These are phyloP conservation scores for Blastobasis lacticolella DNA, from an alignment of 2,888 invertebrate species.

Conservation along the genomic window DNA sequence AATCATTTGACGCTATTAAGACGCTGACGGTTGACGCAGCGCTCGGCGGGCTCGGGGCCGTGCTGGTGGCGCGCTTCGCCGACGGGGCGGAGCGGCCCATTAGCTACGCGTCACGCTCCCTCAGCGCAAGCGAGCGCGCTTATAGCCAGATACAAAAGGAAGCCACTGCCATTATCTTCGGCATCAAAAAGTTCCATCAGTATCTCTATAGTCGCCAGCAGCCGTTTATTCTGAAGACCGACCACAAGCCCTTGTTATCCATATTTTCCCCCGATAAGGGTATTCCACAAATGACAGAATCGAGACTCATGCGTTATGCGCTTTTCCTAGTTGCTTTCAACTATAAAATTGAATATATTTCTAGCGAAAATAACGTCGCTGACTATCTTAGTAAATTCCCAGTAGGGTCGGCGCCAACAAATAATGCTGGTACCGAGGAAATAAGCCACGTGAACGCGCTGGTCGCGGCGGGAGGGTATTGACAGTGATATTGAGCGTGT, in stretches of 20 bases:
- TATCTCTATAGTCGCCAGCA: conserved; percentile 5
- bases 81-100: conserved; percentile 6
- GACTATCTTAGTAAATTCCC: too few relatives aligned
- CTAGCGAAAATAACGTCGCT: background rate
- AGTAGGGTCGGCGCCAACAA: background rate
- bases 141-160: conserved; percentile 9
- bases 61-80: conserved; percentile 7
- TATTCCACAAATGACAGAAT: background rate
- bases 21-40: conserved; percentile 9
- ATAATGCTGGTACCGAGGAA: background rate
- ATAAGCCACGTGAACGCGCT: background rate
- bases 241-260: background rate
- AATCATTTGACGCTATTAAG: background rate
- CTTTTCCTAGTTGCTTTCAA: background rate
- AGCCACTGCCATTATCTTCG: conserved; percentile 11
- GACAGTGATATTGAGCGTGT: conserved; percentile 2
- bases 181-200: conserved; percentile 8
- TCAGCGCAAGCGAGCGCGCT: background rate
- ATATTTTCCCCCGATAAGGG: background rate
- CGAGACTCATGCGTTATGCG: background rate
- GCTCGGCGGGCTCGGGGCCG: conserved; percentile 10
- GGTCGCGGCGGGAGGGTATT: too few relatives aligned
- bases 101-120: conserved; percentile 6
- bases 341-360: background rate
- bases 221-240: conserved; percentile 1